phyloP scores from a whole-genome alignment of 2,113 vertebrate genomes.

The Scomber scombrus region DNA sequence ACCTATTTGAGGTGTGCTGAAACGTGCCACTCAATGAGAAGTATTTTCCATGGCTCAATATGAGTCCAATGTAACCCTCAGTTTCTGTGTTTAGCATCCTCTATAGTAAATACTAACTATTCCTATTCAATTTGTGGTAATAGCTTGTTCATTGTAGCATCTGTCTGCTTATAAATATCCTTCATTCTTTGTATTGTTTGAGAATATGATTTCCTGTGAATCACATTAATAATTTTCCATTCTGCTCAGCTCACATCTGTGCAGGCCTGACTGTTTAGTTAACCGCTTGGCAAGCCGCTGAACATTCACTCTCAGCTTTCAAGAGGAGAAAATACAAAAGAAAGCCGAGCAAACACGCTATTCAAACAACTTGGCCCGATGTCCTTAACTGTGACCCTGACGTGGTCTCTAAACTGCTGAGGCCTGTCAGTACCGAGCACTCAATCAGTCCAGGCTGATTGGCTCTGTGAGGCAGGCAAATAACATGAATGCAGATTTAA shows the following conservation, averaged over 20 bases:
- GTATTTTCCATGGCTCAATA: background rate
- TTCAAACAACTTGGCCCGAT: constrained; percentile 27
- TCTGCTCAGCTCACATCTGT: background rate
- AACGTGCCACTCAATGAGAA: background rate
- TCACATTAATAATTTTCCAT: background rate
- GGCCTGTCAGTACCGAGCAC: background rate
- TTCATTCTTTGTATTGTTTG: background rate
- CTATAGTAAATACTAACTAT: no score
- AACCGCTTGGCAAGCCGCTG: background rate
- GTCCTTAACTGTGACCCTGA: constrained; percentile 24
- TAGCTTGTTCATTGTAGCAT: background rate
- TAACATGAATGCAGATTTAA: background rate
- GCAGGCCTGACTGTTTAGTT: background rate
- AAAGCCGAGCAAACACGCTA: constrained; percentile 32
- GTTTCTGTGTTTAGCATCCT: no score
- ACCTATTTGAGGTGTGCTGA: background rate
- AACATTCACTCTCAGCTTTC: constrained; percentile 7
- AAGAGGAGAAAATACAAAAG: constrained; percentile 29
- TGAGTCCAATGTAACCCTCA: background rate
- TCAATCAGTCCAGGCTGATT: background rate
- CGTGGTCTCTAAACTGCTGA: background rate
- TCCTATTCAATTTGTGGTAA: no score
- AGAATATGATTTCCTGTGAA: background rate
- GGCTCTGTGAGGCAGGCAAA: background rate
- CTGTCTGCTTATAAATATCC: no score